These are phyloP conservation scores for Odontamblyopus rebecca DNA, from an alignment of 2,797 vertebrate species.

Conservation along the genomic window DNA sequence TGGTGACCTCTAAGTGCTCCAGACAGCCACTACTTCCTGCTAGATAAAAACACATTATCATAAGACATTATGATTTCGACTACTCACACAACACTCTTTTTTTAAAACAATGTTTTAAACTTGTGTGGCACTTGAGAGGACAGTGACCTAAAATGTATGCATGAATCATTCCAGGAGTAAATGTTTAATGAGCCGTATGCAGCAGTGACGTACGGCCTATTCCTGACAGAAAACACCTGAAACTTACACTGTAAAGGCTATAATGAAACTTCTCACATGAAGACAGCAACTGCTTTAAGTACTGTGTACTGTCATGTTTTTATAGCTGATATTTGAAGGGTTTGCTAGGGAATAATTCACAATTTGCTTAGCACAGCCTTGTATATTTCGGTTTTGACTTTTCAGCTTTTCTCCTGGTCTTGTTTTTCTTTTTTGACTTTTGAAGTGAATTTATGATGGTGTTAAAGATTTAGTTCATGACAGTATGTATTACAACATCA, in stretches of 20 bases:
- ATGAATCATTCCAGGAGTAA: slow-evolving; percentile 26
- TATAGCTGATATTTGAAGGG: not conserved
- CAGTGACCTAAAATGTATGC: slow-evolving; percentile 4
- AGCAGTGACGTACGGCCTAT: slow-evolving; percentile 22
- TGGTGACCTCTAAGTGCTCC: slow-evolving; percentile 55
- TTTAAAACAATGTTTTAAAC: slow-evolving; percentile 10
- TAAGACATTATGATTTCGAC: slow-evolving; percentile 13
- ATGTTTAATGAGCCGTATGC: slow-evolving; percentile 29
- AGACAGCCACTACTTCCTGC: slow-evolving; percentile 23
- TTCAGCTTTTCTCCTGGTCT: not conserved
- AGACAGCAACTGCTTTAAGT: not conserved
- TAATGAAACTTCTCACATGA: slow-evolving; percentile 2
- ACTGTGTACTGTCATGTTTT: not conserved
- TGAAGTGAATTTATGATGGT: not conserved
- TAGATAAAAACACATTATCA: slow-evolving; percentile 26
- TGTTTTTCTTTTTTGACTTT: not conserved
- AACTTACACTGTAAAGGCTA: slow-evolving; percentile 1
- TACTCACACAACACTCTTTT: not conserved
- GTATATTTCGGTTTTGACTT: not conserved
- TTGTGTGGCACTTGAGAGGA: slow-evolving; percentile 8
- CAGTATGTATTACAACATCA: no score
- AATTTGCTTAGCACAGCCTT: not conserved
- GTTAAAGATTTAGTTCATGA: not conserved
- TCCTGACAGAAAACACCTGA: slow-evolving; percentile 30
- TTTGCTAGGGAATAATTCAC: not conserved